Evolutionary conservation across 2,113 vertebrate genomes (phyloP), one percentile per base, ranked within the genome.

Genomic region (Saguinus midas): DNA sequence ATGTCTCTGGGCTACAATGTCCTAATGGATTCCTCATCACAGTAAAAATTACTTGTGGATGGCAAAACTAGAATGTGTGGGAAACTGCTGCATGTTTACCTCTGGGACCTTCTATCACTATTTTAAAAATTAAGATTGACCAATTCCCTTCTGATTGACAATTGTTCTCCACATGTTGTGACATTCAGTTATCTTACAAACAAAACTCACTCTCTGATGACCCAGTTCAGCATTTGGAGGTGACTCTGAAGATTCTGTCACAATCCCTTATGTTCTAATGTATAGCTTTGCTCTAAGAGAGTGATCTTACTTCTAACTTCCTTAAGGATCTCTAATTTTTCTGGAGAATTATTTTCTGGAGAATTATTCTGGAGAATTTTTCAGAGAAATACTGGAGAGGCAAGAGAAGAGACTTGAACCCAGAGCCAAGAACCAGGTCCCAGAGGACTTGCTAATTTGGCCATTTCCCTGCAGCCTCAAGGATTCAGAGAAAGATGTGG

Each of bases 371-470:
- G 37, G 37, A 40, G 37, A 40, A 40, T 40, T 40, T 40, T 40
- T 52, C 3, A 1, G 27, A 4, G 5, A 5, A 35, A 17, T 6
- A 5, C 4, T 5, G 10, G 3, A 52, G 48, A 81, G 29, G 2
- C 37, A 5, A 72, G 55, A 52, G 32, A 7, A 4, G 32, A 79
- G 80, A 10, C 8, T 70, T 55, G 3, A 64, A 75, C 17, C 12
- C 3, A 8, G 23, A 66, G 5, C 20, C 12, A 3, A 61, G 35
- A 48, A 12, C 29, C 8, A 13, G 1, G 50, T 58, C 50, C 29
- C 73, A 66, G 21, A 70, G 29, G 25, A 10, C 5, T 23, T 64
- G 9, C 2, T 11, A 18, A 12, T 13, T 1, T 50, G 66, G 37
- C 4, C 37, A 2, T 70, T 29, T 29, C 23, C 6, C 3, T 1